These are phyloP conservation scores for Habropoda laboriosa DNA, from an alignment of 1,140 invertebrate genomes.

Conservation along the genomic window DNA sequence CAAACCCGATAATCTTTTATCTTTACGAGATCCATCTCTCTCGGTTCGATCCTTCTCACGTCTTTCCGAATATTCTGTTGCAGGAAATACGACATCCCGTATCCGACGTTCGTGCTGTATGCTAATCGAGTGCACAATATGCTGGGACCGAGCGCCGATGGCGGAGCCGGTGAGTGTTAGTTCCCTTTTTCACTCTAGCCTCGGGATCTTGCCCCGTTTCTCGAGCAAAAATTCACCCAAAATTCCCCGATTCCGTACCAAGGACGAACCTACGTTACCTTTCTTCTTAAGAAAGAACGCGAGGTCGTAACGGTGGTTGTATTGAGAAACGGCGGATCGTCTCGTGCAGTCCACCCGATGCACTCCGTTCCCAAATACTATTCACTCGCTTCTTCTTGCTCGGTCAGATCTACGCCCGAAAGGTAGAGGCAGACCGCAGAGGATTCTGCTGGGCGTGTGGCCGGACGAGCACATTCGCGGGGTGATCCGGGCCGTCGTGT, in stretches of 20 bases:
- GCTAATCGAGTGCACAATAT: slow-evolving; percentile 96
- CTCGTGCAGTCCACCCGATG: neutral
- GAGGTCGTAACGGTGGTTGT: neutral
- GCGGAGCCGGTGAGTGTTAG: slow-evolving; percentile 88
- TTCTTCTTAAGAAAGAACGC: slow-evolving; percentile 61
- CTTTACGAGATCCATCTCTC: slow-evolving; percentile 52
- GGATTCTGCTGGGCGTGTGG: slow-evolving; percentile 94
- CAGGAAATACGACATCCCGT: slow-evolving; percentile 95
- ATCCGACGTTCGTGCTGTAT: slow-evolving; percentile 96
- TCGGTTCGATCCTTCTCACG: no score
- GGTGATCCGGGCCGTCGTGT: slow-evolving; percentile 94
- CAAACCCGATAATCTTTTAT: slow-evolving; percentile 49
- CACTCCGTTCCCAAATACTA: neutral
- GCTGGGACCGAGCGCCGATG: slow-evolving; percentile 93
- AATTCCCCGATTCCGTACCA: neutral
- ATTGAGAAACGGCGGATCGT: slow-evolving; percentile 19
- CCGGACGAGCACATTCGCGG: slow-evolving; percentile 95
- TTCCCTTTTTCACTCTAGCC: slow-evolving; percentile 64
- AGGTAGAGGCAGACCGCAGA: slow-evolving; percentile 92
- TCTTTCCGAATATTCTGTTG: slow-evolving; percentile 50
- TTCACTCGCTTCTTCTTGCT: neutral
- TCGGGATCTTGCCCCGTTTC: slow-evolving; percentile 50
- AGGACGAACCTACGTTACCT: neutral
- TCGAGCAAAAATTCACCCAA: slow-evolving; percentile 7
- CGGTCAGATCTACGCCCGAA: slow-evolving; percentile 91